phyloP scores from a whole-genome alignment of 2,797 vertebrate genomes.

The Brachyrhaphis roseni region DNA sequence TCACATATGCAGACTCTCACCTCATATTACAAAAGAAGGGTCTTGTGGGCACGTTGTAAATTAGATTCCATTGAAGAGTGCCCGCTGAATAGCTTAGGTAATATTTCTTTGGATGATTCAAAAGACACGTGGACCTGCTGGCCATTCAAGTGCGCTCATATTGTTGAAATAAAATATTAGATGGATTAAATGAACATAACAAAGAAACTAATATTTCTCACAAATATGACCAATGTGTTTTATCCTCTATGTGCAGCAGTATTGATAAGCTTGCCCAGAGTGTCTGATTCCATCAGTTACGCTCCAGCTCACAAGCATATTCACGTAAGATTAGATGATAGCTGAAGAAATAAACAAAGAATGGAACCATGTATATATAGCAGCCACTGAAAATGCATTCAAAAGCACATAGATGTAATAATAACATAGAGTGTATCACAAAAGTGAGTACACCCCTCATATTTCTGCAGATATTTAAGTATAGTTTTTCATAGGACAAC shows the following conservation, averaged over 20 bases:
- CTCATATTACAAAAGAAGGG: slow-evolving; percentile 57
- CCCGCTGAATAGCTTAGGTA: slow-evolving; percentile 71
- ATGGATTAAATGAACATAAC: slow-evolving; percentile 55
- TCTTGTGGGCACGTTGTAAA: slow-evolving; percentile 74
- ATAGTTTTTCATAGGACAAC: no score
- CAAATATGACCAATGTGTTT: slow-evolving; percentile 34
- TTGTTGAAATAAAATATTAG: slow-evolving; percentile 43
- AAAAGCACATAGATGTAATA: neutral
- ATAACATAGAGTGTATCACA: neutral
- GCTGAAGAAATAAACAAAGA: neutral
- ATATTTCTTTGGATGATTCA: slow-evolving; percentile 82
- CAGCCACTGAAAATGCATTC: neutral
- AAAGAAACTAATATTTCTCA: slow-evolving; percentile 42
- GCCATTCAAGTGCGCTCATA: slow-evolving; percentile 69
- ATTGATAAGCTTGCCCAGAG: slow-evolving; percentile 28
- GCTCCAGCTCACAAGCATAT: slow-evolving; percentile 12
- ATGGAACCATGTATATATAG: neutral
- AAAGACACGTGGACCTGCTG: slow-evolving; percentile 78
- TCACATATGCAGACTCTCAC: slow-evolving; percentile 37
- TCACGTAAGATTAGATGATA: neutral
- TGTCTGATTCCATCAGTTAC: slow-evolving; percentile 9
- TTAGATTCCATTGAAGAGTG: slow-evolving; percentile 76
- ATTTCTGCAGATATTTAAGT: no score
- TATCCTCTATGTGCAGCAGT: slow-evolving; percentile 35
- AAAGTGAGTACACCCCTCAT: no score